Percentiles rank a stretch among this genome's conserved stretches.
Evolutionary conservation across 2,888 invertebrate genomes (phyloP).

Genomic region (Esperia sulphurella): DNA sequence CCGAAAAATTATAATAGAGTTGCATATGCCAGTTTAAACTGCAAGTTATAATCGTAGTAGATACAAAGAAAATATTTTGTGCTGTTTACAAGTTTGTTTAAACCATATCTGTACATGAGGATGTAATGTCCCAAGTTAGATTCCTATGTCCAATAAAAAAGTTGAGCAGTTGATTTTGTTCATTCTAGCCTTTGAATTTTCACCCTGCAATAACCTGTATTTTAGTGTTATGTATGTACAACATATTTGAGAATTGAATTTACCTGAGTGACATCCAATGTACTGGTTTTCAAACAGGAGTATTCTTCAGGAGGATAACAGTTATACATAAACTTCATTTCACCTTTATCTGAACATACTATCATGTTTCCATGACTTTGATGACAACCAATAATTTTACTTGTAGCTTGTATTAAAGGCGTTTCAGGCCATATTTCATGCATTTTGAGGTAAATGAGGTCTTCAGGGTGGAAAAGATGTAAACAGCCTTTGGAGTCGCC

Average conservation of each 20-base stretch:
- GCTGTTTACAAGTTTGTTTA: too few relatives aligned
- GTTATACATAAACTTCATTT: conserved; percentile 68
- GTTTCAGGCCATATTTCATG: conserved; percentile 62
- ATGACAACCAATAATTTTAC: conserved; percentile 62
- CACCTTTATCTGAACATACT: conserved; percentile 66
- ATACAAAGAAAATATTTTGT: too few relatives aligned
- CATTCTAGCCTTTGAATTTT: too few relatives aligned
- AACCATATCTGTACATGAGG: too few relatives aligned
- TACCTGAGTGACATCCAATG: conserved; percentile 69
- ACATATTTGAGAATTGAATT: neutral
- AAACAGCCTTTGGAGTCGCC: conserved; percentile 68
- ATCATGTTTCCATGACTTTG: conserved; percentile 62
- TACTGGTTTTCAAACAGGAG: conserved; percentile 47
- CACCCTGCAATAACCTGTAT: too few relatives aligned
- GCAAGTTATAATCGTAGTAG: too few relatives aligned
- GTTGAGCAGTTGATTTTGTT: too few relatives aligned
- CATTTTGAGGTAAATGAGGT: conserved; percentile 41
- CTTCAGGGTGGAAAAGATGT: conserved; percentile 60
- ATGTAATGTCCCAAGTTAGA: too few relatives aligned
- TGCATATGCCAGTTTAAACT: too few relatives aligned
- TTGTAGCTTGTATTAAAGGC: conserved; percentile 46
- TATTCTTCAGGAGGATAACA: conserved; percentile 62
- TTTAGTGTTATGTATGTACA: too few relatives aligned
- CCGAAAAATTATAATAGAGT: too few relatives aligned
- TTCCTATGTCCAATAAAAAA: too few relatives aligned